Conservation (phyloP, 2,113 vertebrate genomes). For the Mus pahari region DNA sequence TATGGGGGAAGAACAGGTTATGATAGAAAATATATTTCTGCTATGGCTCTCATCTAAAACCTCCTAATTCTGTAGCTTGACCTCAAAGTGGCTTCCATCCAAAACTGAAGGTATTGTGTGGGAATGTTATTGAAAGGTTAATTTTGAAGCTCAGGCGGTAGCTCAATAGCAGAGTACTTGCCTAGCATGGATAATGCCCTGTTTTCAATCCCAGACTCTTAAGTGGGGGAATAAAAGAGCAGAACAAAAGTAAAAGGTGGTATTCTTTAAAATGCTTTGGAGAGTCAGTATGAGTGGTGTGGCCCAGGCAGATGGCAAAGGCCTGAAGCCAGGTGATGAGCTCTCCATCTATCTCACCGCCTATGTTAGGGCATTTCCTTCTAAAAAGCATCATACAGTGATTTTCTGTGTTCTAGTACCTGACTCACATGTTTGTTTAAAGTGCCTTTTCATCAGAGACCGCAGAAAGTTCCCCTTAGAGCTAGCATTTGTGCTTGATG, state of each 20-base stretch:
- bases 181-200: background rate
- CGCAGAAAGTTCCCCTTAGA: background rate
- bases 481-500: background rate
- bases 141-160: background rate
- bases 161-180: background rate
- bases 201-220: background rate
- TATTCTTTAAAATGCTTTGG: background rate
- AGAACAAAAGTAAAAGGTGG: background rate
- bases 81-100: background rate
- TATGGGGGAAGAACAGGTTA: background rate
- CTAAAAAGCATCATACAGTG: background rate
- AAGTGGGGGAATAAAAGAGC: background rate
- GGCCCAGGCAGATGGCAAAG: background rate
- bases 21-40: background rate
- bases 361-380: background rate
- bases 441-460: background rate
- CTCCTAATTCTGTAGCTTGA: slow-evolving; percentile 7
- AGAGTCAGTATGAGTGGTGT: background rate
- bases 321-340: background rate
- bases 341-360: background rate
- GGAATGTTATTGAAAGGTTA: background rate
- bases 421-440: background rate
- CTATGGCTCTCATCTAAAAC: background rate
- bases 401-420: background rate
- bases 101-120: background rate